Evolutionary conservation across 2,113 vertebrate species (phyloP).

Genomic region (Saguinus midas): DNA sequence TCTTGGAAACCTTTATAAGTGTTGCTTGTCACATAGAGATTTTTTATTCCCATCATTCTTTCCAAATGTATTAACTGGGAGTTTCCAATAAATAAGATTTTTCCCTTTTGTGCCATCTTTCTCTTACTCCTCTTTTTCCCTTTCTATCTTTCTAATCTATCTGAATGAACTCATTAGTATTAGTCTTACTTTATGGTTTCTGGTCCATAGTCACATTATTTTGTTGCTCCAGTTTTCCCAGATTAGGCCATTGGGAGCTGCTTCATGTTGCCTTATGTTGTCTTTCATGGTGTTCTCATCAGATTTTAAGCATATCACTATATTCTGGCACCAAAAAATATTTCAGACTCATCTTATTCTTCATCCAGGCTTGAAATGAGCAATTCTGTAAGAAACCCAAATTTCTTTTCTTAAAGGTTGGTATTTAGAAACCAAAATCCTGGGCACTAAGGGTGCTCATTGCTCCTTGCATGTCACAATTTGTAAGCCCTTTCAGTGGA

Average conservation of each 20-base stretch:
- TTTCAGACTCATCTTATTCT: no score
- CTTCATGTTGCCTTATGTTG: background rate
- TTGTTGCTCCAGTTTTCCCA: background rate
- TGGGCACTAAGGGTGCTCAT: background rate
- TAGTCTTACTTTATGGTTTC: background rate
- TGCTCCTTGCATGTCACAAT: background rate
- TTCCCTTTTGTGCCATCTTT: background rate
- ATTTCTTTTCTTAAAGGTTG: background rate
- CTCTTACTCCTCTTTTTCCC: no score
- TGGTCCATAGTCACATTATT: background rate
- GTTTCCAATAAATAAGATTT: background rate
- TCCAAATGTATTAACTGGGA: background rate
- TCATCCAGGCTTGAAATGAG: no score
- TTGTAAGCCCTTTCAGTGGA: background rate
- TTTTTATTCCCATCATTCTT: background rate
- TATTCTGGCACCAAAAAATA: no score
- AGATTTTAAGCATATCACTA: background rate
- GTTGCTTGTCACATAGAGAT: background rate
- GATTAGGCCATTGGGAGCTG: background rate
- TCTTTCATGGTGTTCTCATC: background rate
- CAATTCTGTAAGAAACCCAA: background rate
- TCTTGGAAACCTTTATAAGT: background rate
- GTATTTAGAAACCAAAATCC: constrained; percentile 26
- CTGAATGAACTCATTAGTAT: background rate
- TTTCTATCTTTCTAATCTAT: background rate